Evolutionary conservation across 1,140 invertebrate genomes (phyloP).

Genomic region (Laodelphax striatellus): DNA sequence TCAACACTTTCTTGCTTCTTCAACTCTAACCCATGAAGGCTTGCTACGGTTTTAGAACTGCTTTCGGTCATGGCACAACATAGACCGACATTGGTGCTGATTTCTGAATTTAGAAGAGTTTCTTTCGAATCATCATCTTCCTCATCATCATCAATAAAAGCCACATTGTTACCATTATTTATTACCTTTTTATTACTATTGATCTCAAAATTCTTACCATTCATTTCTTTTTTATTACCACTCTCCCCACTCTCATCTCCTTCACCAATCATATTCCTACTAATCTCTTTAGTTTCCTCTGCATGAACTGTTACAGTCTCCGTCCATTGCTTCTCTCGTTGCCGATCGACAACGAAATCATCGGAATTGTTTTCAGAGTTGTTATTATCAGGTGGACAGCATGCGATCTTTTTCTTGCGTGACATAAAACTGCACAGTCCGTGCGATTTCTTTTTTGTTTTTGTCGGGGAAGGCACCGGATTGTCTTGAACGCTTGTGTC

Average conservation of each 20-base stretch:
- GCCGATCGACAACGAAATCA: neutral
- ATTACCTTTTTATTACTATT: neutral
- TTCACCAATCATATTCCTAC: neutral
- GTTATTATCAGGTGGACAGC: conserved; percentile 10
- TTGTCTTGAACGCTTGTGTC: neutral
- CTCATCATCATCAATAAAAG: neutral
- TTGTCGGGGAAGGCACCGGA: neutral
- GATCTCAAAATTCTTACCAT: neutral
- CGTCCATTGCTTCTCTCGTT: neutral
- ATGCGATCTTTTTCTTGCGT: conserved; percentile 12
- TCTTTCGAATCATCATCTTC: neutral
- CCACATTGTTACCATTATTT: neutral
- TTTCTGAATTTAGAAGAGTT: conserved; percentile 3
- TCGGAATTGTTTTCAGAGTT: conserved; percentile 10
- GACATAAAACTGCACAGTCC: conserved; percentile 5
- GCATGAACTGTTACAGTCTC: neutral
- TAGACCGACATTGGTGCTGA: conserved; percentile 22
- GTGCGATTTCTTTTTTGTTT: conserved; percentile 9
- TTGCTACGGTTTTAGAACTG: conserved; percentile 12
- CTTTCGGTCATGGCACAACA: conserved; percentile 25
- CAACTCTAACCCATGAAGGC: conserved; percentile 6
- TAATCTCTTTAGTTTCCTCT: neutral
- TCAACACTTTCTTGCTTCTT: conserved; percentile 6
- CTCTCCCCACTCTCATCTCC: neutral
- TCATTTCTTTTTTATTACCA: neutral